These are phyloP conservation scores for Arbacia lixula DNA, from an alignment of 53 echinoderm and acorn worm species.

Conservation along the genomic window DNA sequence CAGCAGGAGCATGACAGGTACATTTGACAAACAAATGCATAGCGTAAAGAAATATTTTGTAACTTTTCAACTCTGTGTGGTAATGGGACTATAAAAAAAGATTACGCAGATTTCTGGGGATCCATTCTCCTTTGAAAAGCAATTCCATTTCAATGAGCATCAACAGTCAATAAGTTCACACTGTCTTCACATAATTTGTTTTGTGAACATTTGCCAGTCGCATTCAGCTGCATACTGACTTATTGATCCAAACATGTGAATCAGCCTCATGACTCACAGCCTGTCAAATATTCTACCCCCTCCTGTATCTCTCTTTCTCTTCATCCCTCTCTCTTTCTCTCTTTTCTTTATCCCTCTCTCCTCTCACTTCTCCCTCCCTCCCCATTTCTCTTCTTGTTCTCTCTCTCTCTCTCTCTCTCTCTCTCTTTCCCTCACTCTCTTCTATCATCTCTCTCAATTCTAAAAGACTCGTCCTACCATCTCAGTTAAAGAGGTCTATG, in stretches of 20 bases:
- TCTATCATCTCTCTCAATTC: background rate
- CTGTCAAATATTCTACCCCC: too few species aligned
- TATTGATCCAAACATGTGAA: constrained; percentile 27
- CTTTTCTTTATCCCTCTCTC: background rate
- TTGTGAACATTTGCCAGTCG: constrained; percentile 34
- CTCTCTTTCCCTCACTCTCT: background rate
- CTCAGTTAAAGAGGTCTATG: too few species aligned
- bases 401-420: background rate
- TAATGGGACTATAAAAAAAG: too few species aligned
- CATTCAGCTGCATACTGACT: constrained; percentile 21
- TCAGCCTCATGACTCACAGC: constrained; percentile 39
- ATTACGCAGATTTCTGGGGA: too few species aligned
- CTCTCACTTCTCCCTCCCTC: too few species aligned
- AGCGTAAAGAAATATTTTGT: too few species aligned
- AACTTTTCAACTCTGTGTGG: too few species aligned
- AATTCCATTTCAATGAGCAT: constrained; percentile 14
- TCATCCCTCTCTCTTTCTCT: background rate
- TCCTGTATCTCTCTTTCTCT: background rate
- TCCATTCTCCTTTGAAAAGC: too few species aligned
- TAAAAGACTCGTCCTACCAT: too few species aligned
- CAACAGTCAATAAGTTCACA: constrained; percentile 25
- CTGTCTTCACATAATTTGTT: constrained; percentile 18
- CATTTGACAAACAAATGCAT: too few species aligned
- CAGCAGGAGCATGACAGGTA: too few species aligned
- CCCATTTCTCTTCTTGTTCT: too few species aligned